Conservation (phyloP, 2,888 invertebrate genomes). For the Acanthosepion pharaonis region DNA sequence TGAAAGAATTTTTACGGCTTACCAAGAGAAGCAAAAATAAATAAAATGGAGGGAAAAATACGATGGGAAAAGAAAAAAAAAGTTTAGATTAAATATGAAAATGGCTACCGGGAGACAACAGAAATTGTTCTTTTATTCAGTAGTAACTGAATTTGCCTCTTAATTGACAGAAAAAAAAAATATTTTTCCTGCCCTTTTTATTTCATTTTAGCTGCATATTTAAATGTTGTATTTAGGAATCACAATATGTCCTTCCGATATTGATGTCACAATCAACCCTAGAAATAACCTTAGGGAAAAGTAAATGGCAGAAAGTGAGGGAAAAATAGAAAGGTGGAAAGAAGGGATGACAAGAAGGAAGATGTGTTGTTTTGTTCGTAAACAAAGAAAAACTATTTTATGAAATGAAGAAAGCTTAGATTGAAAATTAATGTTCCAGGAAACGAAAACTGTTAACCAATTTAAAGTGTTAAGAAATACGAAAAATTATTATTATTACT, state of each 20-base stretch:
- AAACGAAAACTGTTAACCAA: background rate
- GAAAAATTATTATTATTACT: background rate
- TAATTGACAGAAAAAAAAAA: background rate
- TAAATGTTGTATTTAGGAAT: background rate
- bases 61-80: background rate
- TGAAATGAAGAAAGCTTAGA: background rate
- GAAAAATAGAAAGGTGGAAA: background rate
- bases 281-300: background rate
- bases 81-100: background rate
- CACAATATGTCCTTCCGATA: background rate
- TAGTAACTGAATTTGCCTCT: background rate
- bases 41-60: background rate
- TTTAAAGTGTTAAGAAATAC: background rate
- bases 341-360: background rate
- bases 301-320: background rate
- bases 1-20: slow-evolving; percentile 21
- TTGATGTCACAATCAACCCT: slow-evolving; percentile 1
- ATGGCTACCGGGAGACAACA: background rate
- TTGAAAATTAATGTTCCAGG: background rate
- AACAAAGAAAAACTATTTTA: background rate
- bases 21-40: background rate
- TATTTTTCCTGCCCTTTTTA: background rate
- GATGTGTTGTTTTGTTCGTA: background rate
- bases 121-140: slow-evolving; percentile 11
- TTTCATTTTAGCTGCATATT: background rate